Evolutionary conservation across 2,797 vertebrate species (phyloP).

Genomic region (Pangasius macronema): DNA sequence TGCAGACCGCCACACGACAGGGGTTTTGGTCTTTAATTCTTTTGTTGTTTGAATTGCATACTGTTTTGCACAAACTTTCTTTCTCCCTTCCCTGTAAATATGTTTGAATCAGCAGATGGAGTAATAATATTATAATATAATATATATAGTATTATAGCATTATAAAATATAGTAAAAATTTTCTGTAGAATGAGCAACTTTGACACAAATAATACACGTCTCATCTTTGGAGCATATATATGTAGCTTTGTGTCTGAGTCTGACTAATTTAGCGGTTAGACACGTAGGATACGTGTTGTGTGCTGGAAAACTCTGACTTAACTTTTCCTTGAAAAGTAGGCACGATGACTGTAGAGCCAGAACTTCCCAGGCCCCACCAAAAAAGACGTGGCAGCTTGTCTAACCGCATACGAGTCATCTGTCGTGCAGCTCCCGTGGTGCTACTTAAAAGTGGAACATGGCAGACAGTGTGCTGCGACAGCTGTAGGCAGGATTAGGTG

Average conservation of each 20-base stretch:
- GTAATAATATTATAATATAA: background rate
- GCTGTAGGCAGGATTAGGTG: conserved; percentile 3
- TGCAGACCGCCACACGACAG: background rate
- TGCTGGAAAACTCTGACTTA: conserved; percentile 24
- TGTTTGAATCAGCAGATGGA: background rate
- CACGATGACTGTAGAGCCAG: background rate
- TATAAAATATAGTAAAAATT: background rate
- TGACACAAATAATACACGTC: background rate
- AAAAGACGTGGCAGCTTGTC: conserved; percentile 22
- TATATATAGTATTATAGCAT: background rate
- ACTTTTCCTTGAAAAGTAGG: conserved; percentile 21
- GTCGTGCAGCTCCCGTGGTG: background rate
- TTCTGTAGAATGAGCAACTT: background rate
- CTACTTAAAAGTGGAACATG: conserved; percentile 23
- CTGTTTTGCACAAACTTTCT: background rate
- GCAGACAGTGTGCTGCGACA: conserved; percentile 12
- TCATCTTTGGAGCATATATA: background rate
- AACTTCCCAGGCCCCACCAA: background rate
- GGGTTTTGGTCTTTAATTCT: background rate
- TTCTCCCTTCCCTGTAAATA: background rate
- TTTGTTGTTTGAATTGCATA: background rate
- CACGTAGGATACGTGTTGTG: background rate
- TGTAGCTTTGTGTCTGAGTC: background rate
- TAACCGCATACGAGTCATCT: conserved; percentile 12
- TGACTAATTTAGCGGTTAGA: background rate